Conservation (phyloP, 2,113 vertebrate species). For the Petroica traversi region DNA sequence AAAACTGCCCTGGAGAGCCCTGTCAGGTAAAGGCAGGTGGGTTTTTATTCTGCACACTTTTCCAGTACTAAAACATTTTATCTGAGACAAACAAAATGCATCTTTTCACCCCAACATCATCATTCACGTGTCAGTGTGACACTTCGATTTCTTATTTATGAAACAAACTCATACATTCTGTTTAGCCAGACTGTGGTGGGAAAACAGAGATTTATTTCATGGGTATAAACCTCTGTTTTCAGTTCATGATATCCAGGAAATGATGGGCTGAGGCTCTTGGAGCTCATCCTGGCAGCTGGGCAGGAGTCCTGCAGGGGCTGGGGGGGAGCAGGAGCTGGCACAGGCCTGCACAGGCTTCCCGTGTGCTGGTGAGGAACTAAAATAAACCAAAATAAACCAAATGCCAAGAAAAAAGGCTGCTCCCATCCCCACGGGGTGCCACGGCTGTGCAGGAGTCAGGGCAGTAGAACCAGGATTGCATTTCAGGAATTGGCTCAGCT, state of each 20-base stretch:
- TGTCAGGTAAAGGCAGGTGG: not conserved
- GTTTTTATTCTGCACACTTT: not conserved
- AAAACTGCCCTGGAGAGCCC: not conserved
- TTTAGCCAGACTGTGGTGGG: not conserved
- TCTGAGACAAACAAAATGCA: fast-evolving
- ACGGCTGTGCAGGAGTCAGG: not conserved
- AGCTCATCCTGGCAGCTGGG: not conserved
- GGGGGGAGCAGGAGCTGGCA: not conserved
- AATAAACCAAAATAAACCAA: not conserved
- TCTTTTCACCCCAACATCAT: not conserved
- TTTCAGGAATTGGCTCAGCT: not conserved
- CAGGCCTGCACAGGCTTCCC: not conserved
- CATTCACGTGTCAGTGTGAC: not conserved
- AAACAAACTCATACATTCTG: fast-evolving
- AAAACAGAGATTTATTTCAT: not conserved
- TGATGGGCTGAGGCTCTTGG: fast-evolving
- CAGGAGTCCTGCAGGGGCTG: not conserved
- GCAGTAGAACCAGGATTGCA: not conserved
- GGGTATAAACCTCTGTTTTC: not conserved
- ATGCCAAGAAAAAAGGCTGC: not conserved
- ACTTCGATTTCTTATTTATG: not conserved
- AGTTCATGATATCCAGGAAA: not conserved
- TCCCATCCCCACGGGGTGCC: not conserved
- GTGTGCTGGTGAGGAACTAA: not conserved
- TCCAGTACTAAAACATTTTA: not conserved